These are phyloP conservation scores for Nymphalis polychloros DNA, from an alignment of 2,888 invertebrate species.

Conservation along the genomic window DNA sequence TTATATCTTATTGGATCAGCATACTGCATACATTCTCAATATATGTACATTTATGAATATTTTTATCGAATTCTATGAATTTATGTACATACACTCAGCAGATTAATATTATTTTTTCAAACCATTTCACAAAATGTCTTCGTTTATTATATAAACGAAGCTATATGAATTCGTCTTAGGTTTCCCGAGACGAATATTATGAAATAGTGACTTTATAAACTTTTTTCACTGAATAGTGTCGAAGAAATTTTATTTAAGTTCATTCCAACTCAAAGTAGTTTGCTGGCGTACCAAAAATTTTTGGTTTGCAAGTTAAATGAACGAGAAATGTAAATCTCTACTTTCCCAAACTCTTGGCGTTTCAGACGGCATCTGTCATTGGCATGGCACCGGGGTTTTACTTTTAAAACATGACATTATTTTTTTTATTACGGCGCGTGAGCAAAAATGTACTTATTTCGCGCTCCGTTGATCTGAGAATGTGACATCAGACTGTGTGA, in stretches of 20 bases:
- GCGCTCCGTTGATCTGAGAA: conserved; percentile 80
- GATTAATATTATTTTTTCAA: neutral
- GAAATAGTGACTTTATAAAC: conserved; percentile 4
- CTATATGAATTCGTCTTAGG: neutral
- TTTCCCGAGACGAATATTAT: conserved; percentile 3
- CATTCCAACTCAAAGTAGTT: conserved; percentile 12
- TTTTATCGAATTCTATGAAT: neutral
- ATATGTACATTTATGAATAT: neutral
- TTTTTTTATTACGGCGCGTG: conserved; percentile 76
- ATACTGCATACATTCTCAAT: neutral
- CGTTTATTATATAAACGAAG: neutral
- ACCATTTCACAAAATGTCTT: no score
- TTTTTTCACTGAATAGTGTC: conserved; percentile 21
- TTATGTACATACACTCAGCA: neutral
- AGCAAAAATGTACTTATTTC: conserved; percentile 82
- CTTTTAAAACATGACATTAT: conserved; percentile 77
- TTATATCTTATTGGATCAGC: neutral
- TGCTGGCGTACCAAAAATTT: conserved; percentile 19
- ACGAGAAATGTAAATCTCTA: conserved; percentile 21
- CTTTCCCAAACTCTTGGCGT: conserved; percentile 8
- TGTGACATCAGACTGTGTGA: conserved; percentile 78
- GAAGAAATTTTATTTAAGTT: conserved; percentile 30
- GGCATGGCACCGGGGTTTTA: conserved; percentile 52
- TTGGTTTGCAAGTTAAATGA: conserved; percentile 32
- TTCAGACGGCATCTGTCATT: conserved; percentile 29